Evolutionary conservation across 1,140 invertebrate species (phyloP), one percentile per base, ranked within the genome.

Genomic region (Theocolax elegans): DNA sequence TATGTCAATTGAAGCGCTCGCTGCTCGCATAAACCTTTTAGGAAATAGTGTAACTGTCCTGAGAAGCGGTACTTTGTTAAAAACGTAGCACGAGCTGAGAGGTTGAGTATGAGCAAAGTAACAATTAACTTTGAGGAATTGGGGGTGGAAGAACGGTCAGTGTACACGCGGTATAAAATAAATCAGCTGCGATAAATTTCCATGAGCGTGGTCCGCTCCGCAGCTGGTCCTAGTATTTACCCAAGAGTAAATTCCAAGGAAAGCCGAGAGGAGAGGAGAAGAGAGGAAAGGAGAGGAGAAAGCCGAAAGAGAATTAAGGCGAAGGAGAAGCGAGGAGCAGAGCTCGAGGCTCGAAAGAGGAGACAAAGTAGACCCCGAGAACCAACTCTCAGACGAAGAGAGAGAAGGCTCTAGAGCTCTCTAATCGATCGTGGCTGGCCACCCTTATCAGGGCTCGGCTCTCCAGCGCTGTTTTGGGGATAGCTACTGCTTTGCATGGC

Each of bases 371-470:
- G 66, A 56, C 23, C 29, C 15, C 25, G 65, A 53, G 21, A 19
- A n/a, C n/a, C n/a, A n/a, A n/a, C n/a, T n/a, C n/a, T n/a, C n/a
- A 13, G 58, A 35, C 38, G 51, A n/a, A 56, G 65, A 53, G 25
- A 29, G 42, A 40, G 49, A 48, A 48, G 48, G 59, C 31, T 49
- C 21, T 3, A 65, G 63, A 38, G 10, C n/a, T 54, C 80, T 85
- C 83, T 86, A 86, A 86, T 86, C 85, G 85, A 86, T 86, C 85
- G 85, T 80, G 80, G 83, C 83, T 86, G 85, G 85, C 85, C 85
- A 86, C 85, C 85, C 85, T 86, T 86, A 86, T 86, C 83, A 86
- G 85, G 64, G 51, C 25, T 29, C 49, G 48, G 79, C 81, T 72
- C 75, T 10, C 15, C 27, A 17, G 44, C 17, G 27, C 51, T 54